Base-by-base conservation (phyloP, 2,888 invertebrate species). In the Leucoptera coffeella region DNA sequence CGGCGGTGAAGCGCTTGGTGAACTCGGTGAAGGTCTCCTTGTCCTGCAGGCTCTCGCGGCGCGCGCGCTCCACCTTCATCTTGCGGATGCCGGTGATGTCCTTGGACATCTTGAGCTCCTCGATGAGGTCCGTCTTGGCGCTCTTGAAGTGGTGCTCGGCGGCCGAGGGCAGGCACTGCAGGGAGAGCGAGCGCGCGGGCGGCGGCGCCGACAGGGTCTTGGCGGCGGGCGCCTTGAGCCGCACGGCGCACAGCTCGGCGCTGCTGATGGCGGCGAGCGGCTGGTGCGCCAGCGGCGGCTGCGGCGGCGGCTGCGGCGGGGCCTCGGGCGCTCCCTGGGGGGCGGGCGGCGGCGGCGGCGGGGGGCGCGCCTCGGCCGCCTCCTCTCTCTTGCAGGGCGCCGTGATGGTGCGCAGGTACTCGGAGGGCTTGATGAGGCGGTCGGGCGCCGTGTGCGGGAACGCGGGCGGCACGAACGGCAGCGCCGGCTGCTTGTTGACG, bases 61-160 rank as follows among this genome's bases (percentile, higher is more conserved):
- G 84, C 13, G 87, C 86, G 36, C 87, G 77, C 57, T 92, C 91
- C 37, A 91, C 88, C 55, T 92, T 93, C 74, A 92, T 60, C 56
- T 92, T 92, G 57, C 86, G 87, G 28, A 94, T 91, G n/a, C 93
- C 93, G 2, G 88, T 85, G 34, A 92, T 89, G 50, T 93, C 91
- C 54, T 85, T 91, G 23, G 91, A 90, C 73, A 89, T 80, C 57
- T 93, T 93, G 32, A 94, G 61, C 48, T 94, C 94, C 24, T 91
- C 92, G 35, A 94, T 93, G 25, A 94, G 64, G 53, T 92, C 90
- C 14, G 82, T 86, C 55, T 89, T 90, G 35, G 80, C 84, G 26
- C 77, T 75, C 40, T 80, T 73, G 59, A 80, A 88, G 23, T 80
- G 77, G n/a, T n/a, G n/a, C 34, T 85, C 85, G 26, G 64, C 73